These are phyloP conservation scores for Oryzias curvinotus DNA, from an alignment of 2,113 vertebrate species.

Conservation along the genomic window DNA sequence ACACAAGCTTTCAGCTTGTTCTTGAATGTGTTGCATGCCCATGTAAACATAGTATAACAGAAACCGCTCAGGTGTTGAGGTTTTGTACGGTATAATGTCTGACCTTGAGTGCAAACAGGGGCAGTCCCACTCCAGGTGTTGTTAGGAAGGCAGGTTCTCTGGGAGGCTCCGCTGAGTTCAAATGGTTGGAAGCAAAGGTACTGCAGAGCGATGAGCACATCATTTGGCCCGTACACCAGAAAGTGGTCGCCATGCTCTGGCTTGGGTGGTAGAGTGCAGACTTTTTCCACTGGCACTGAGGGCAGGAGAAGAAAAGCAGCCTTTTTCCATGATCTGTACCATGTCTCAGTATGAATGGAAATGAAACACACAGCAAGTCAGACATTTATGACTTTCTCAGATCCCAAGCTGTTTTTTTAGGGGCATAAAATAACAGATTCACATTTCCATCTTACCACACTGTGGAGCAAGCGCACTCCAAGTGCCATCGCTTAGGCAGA, in stretches of 20 bases:
- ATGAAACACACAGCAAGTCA: constrained; percentile 19
- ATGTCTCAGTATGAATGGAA: constrained; percentile 1
- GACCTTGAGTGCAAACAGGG: constrained; percentile 92
- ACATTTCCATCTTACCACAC: constrained; percentile 81
- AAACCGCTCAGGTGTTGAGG: no score
- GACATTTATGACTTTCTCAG: neutral
- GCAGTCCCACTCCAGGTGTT: constrained; percentile 91
- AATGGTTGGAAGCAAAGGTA: constrained; percentile 92
- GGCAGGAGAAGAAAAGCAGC: constrained; percentile 13
- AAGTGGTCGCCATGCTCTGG: constrained; percentile 89
- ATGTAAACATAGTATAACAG: no score
- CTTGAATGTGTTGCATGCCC: no score
- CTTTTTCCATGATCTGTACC: constrained; percentile 17
- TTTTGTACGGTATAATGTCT: neutral
- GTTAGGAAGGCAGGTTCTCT: constrained; percentile 85
- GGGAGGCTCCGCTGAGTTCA: constrained; percentile 85
- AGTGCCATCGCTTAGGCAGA: constrained; percentile 83
- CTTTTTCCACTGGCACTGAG: constrained; percentile 84
- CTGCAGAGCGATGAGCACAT: constrained; percentile 85
- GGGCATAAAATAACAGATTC: neutral
- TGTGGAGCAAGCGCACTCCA: constrained; percentile 82
- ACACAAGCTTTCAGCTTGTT: no score
- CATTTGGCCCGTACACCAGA: constrained; percentile 84
- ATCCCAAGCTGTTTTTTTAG: neutral
- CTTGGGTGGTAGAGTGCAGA: constrained; percentile 83